Evolutionary conservation across 1,140 invertebrate species (phyloP), one percentile per base, ranked within the genome.

Genomic region (Antheraea mylitta): DNA sequence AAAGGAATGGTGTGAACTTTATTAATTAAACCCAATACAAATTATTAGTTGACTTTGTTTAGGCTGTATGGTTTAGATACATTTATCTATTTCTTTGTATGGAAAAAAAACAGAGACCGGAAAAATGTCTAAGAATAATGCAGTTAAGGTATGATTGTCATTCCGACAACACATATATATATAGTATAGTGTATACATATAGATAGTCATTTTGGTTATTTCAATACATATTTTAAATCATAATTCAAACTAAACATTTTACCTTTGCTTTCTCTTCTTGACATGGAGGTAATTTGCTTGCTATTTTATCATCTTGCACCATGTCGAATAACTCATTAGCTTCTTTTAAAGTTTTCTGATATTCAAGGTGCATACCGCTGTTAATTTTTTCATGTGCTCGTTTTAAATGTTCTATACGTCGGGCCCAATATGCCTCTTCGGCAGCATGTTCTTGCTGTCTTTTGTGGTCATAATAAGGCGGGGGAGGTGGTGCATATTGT

Each of bases 231-330:
- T 53, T 53, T 10, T n/a, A 11, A 10, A n/a, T 13, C 9, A 53
- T 16, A 16, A n/a, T 53, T 13, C 13, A 16, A 53, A 6, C 1
- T 16, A 5, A 10, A 53, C 5, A 11, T 36, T 59, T 59, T 82
- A 91, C 89, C 86, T 91, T 91, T 53, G 81, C 81, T 73, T 90
- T 91, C 67, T 91, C 89, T 48, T 88, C 85, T 71, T 91, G 85
- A 73, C 89, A 91, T 66, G 89, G 89, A 68, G 87, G 81, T 66
- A 89, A 58, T 75, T 89, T 90, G 69, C 70, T 85, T 37, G 77
- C 79, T 67, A 84, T 67, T 85, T 89, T 91, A 68, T 91, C 86
- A 71, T 78, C 73, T 72, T 87, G 75, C 30, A 85, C 82, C 61
- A 82, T 19, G 62, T 86, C 79, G 80, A 88, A 91, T 66, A 91